Conservation (phyloP, 2,797 vertebrate genomes). For the Mormyrops attenuatus region DNA sequence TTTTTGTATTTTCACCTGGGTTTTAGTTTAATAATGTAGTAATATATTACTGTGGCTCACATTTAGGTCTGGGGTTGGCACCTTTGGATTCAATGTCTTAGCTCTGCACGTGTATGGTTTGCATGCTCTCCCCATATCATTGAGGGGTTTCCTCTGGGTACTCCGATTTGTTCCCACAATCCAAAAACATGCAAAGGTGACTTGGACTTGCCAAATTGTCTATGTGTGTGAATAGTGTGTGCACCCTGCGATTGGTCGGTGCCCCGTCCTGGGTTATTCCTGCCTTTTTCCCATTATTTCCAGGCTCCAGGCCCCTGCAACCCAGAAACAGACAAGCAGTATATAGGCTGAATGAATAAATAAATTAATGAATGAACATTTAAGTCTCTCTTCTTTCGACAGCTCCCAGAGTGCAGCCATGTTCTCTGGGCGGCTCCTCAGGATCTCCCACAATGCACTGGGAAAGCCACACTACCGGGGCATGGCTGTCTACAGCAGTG, state of each 20-base stretch:
- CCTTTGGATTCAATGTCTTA: neutral
- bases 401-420: slow-evolving; percentile 31
- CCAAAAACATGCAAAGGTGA: neutral
- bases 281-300: neutral
- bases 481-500: slow-evolving; percentile 60
- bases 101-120: neutral
- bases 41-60: neutral
- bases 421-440: slow-evolving; percentile 31
- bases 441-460: slow-evolving; percentile 25
- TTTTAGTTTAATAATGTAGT: neutral
- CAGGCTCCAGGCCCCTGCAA: neutral
- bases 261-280: neutral
- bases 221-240: neutral
- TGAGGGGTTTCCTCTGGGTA: neutral
- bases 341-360: neutral
- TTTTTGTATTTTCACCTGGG: neutral
- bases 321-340: neutral
- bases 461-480: slow-evolving; percentile 52
- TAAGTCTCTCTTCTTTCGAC: neutral
- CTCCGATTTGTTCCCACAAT: neutral
- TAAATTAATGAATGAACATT: neutral
- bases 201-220: neutral
- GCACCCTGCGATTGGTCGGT: neutral
- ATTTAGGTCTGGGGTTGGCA: neutral
- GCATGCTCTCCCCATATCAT: neutral